Base-by-base conservation (phyloP, 2,113 vertebrate genomes). In the Pachypanchax playfairii region DNA sequence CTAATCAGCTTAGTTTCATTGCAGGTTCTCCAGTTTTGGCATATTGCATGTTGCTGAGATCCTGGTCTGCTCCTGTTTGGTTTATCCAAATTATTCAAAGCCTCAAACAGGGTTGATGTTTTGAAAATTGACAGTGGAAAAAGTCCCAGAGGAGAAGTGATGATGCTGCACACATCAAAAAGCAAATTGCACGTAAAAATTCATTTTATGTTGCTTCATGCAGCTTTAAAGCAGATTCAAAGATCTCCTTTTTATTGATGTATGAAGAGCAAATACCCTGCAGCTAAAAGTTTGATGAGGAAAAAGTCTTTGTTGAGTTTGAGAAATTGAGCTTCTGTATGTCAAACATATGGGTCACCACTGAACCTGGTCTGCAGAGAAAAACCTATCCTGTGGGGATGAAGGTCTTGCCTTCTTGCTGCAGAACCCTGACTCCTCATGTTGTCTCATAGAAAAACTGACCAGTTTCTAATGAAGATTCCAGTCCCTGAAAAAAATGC, bases 381-480 rank as follows among this genome's bases (percentile, higher is more conserved):
- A 4, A 68, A 78, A 63, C 49, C n/a, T 35, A 17, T 29, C 59
- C 46, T 64, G 13, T 48, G 72, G 77, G 67, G 77, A 47, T 67
- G 52, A 65, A 60, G 39, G 25, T 57, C 31, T 46, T 20, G 43
- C 43, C 42, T 72, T 41, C 47, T 59, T 29, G 43, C 65, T 1
- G 0, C 50, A 39, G 50, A 15, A 9, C 46, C 46, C 25, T 63
- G 42, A 46, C 67, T 61, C 85, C 46, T 75, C 51, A 76, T 57
- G 72, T 71, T 65, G 42, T 50, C 8, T 80, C 46, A 31, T 51
- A 75, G 24, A 31, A 53, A 21, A 77, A 86, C 75, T 79, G 81
- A 87, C 86, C 59, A 14, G 43, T 51, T 52, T 81, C 51, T 60
- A 59, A 43, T 59, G n/a, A n/a, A n/a, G n/a, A n/a, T n/a, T n/a